Evolutionary conservation across 2,113 vertebrate species (phyloP).

Genomic region (Myiozetetes cayanensis): DNA sequence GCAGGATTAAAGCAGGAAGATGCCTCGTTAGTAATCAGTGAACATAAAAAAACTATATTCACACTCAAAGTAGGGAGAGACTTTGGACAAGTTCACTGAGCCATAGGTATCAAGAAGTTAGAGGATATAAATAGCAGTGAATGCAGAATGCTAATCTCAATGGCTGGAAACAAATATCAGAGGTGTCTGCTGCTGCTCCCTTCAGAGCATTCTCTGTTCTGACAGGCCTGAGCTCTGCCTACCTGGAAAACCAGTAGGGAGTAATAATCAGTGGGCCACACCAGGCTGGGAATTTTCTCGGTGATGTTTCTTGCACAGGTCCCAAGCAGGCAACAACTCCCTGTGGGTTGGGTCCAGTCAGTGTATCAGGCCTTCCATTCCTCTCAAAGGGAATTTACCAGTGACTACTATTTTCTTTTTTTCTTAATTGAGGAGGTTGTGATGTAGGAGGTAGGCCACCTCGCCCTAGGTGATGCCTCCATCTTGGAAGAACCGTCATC

Average conservation of each 20-base stretch:
- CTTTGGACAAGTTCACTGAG: not conserved
- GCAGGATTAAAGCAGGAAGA: not conserved
- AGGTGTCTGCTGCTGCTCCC: not conserved
- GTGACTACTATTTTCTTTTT: not conserved
- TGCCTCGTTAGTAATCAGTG: not conserved
- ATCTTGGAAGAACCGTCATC: not conserved
- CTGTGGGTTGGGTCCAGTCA: rapidly evolving
- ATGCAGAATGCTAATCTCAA: not conserved
- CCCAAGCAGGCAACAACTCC: not conserved
- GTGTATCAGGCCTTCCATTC: not conserved
- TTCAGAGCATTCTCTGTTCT: not conserved
- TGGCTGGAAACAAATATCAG: not conserved
- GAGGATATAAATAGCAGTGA: not conserved
- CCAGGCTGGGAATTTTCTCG: not conserved
- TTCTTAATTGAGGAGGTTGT: not conserved
- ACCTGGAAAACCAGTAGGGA: not conserved
- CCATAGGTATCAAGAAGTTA: not conserved
- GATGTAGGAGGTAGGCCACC: not conserved
- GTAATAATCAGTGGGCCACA: no score
- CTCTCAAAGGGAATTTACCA: not conserved
- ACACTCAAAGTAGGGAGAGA: not conserved
- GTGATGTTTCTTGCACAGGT: rapidly evolving
- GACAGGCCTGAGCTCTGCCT: not conserved
- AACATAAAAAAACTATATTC: not conserved
- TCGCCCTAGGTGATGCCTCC: not conserved